phyloP scores from a whole-genome alignment of 1,140 invertebrate genomes.

The Neuroterus valhalla region DNA sequence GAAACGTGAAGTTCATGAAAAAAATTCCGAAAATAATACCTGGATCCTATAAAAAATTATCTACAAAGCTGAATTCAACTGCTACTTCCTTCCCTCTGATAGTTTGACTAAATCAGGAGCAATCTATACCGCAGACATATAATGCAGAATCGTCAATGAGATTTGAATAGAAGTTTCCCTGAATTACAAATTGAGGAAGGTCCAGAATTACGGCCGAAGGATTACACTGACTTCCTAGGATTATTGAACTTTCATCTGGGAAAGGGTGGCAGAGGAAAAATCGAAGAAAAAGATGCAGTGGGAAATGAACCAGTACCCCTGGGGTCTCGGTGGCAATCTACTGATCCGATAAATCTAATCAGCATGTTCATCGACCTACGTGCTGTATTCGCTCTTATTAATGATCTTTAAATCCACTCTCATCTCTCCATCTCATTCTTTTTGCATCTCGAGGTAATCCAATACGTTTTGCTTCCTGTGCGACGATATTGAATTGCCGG shows the following conservation, averaged over 20 bases:
- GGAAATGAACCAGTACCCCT: conserved; percentile 36
- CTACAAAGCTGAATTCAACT: too few relatives aligned
- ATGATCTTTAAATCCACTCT: conserved; percentile 68
- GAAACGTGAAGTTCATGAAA: too few relatives aligned
- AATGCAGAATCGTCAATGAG: conserved; percentile 14
- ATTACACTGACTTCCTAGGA: conserved; percentile 41
- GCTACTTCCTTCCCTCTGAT: not conserved
- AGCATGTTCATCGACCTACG: conserved; percentile 68
- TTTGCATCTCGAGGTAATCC: conserved; percentile 59
- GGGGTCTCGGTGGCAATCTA: conserved; percentile 60
- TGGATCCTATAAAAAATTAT: too few relatives aligned
- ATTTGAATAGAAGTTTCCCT: conserved; percentile 12
- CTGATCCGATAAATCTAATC: conserved; percentile 71
- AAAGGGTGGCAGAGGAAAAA: conserved; percentile 31
- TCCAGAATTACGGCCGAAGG: conserved; percentile 25
- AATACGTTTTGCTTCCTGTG: conserved; percentile 43
- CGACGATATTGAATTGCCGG: conserved; percentile 10
- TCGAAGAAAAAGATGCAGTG: conserved; percentile 34
- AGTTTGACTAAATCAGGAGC: not conserved
- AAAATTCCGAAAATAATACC: too few relatives aligned
- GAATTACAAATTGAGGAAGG: conserved; percentile 24
- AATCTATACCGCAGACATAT: not conserved
- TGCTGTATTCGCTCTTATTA: conserved; percentile 61
- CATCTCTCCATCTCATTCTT: conserved; percentile 61
- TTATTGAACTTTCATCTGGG: conserved; percentile 59